phyloP scores from a whole-genome alignment of 2,888 invertebrate species.

The Clunio marinus region DNA sequence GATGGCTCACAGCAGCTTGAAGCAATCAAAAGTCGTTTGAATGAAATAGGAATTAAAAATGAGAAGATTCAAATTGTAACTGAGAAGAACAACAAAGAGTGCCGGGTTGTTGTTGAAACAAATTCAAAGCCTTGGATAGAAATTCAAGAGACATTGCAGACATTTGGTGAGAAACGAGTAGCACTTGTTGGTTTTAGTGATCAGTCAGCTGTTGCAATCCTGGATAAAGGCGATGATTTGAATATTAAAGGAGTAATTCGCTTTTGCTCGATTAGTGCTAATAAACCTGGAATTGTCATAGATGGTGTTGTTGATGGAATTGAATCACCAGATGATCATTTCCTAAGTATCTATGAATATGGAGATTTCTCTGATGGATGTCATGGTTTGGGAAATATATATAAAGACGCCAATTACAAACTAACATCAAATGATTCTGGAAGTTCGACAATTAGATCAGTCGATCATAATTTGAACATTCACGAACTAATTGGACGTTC shows the following conservation, averaged over 20 bases:
- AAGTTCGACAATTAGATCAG: conserved; percentile 62
- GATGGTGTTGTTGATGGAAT: conserved; percentile 85
- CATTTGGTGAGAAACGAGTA: conserved; percentile 68
- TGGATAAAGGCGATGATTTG: conserved; percentile 52
- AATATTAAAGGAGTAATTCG: conserved; percentile 69
- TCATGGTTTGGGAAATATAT: conserved; percentile 60
- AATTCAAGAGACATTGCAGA: conserved; percentile 53
- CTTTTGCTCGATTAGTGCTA: conserved; percentile 54
- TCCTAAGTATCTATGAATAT: conserved; percentile 61
- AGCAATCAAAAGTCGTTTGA: conserved; percentile 52
- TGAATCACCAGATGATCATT: conserved; percentile 54
- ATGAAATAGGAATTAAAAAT: conserved; percentile 45
- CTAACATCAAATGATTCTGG: conserved; percentile 60
- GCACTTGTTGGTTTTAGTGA: conserved; percentile 69
- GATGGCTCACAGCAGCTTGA: conserved; percentile 56
- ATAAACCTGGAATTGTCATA: conserved; percentile 59
- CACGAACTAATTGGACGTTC: conserved; percentile 74
- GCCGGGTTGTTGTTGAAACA: conserved; percentile 48
- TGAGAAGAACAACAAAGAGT: conserved; percentile 46
- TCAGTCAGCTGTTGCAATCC: conserved; percentile 69
- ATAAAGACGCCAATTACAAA: conserved; percentile 52
- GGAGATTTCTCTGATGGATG: conserved; percentile 66
- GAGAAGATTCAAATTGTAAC: conserved; percentile 39
- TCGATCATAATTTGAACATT: conserved; percentile 61
- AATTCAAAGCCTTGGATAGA: conserved; percentile 49